A percentile compares a stretch with the other conserved stretches of the same genome.
Evolutionary conservation across 2,113 vertebrate species (phyloP).

Genomic region (Anseranas semipalmata): DNA sequence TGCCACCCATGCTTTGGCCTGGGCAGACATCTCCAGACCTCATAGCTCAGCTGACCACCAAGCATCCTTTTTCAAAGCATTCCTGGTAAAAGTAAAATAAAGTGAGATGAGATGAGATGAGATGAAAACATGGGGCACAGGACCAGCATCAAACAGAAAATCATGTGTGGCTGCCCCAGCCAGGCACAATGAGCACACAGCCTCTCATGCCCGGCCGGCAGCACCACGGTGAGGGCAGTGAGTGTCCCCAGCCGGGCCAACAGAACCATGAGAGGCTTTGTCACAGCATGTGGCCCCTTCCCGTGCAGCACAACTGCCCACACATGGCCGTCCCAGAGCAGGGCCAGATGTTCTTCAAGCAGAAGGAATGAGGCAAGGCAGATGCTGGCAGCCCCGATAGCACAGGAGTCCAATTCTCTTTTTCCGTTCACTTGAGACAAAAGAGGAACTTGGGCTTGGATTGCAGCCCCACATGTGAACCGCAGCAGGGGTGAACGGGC

Average conservation of each 20-base stretch:
- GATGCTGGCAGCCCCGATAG: background rate
- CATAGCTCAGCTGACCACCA: background rate
- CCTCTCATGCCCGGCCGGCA: background rate
- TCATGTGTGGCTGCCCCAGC: background rate
- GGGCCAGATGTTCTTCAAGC: conserved; percentile 1
- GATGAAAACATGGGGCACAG: background rate
- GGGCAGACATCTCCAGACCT: background rate
- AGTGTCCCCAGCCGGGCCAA: background rate
- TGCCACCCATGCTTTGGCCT: rapidly evolving
- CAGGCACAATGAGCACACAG: rapidly evolving
- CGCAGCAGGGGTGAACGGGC: background rate
- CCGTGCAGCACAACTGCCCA: background rate
- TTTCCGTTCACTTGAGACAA: background rate
- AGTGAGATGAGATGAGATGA: too few species aligned
- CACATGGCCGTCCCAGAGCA: background rate
- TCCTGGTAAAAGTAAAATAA: rapidly evolving
- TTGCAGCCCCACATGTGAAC: background rate
- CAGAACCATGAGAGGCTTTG: background rate
- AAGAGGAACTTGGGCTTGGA: background rate
- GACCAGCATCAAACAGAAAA: background rate
- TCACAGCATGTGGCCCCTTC: background rate
- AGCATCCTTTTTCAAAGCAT: background rate
- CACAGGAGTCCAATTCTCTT: background rate
- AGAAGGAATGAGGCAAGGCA: conserved; percentile 7
- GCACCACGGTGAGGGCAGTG: background rate